phyloP scores from a whole-genome alignment of 2,888 invertebrate species.

The Brachycybe producta region DNA sequence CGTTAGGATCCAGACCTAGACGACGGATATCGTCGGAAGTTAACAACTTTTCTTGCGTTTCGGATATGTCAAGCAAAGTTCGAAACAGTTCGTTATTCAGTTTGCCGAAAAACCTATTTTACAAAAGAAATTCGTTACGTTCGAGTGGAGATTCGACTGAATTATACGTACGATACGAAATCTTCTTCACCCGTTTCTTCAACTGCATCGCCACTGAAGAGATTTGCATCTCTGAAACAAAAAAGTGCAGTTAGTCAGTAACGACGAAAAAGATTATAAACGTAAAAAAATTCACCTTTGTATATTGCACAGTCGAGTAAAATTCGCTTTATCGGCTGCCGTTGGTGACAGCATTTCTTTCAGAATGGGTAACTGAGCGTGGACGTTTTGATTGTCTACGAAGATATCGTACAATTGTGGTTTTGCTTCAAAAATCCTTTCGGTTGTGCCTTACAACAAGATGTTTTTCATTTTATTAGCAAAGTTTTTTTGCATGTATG shows the following conservation, averaged over 20 bases:
- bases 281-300: constrained; percentile 27
- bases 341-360: constrained; percentile 32
- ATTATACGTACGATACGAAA: too few species aligned
- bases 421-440: constrained; percentile 37
- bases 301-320: constrained; percentile 27
- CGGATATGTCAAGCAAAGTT: constrained; percentile 33
- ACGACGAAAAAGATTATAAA: too few species aligned
- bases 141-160: too few species aligned
- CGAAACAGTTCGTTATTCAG: constrained; percentile 34
- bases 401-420: constrained; percentile 35
- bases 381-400: constrained; percentile 34
- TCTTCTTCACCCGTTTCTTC: too few species aligned
- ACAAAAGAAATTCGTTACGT: too few species aligned
- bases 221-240: too few species aligned
- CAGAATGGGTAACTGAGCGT: constrained; percentile 28
- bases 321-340: constrained; percentile 33
- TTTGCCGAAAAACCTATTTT: constrained; percentile 33
- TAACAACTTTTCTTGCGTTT: constrained; percentile 32
- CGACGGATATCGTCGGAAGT: constrained; percentile 34
- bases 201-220: too few species aligned
- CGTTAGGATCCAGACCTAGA: constrained; percentile 34
- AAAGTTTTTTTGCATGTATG: constrained; percentile 3
- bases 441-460: constrained; percentile 33
- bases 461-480: neutral
- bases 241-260: too few species aligned